Base-by-base conservation (phyloP, 2,888 invertebrate genomes). In the Dorcus parallelipipedus region DNA sequence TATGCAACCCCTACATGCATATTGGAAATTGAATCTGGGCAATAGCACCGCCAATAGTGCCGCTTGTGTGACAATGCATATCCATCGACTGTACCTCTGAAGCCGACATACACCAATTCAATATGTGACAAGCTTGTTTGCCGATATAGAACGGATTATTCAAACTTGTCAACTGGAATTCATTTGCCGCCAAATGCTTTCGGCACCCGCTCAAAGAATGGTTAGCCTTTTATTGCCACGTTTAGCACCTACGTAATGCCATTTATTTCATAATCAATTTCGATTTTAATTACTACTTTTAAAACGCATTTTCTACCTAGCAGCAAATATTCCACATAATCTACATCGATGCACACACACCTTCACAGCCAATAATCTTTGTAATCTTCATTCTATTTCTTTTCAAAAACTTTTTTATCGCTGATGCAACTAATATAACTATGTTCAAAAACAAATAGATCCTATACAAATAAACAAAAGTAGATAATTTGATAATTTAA, bases 21-120 rank as follows among this genome's bases (percentile, higher is more conserved):
- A 76, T 76, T 76, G 76, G 75, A 77, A 77, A 77, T 76, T 76
- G 76, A 76, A 76, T 77, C 76, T 73, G 72, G 74, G 73, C 75
- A 76, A 76, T 75, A 72, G 69, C 73, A 69, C 67, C 67, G 70
- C 71, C 73, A 73, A 74, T 73, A 69, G 72, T 71, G 69, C 57
- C 61, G 57, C 71, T 72, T 71, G 70, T 73, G 73, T 73, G 74
- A 73, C 74, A 74, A 74, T 74, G 73, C 75, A 74, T 73, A 75
- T 69, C 65, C 67, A 70, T 67, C 66, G 64, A 60, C 58, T 59
- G 66, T 69, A 68, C 67, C 67, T 68, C 66, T 63, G 67, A 66
- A 54, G 65, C 61, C 62, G 66, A 65, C 64, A 63, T 60, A 52
- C 59, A 59, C 64, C 64, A 69, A 73, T 75, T 73, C 74, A 75